These are phyloP conservation scores for Teinopalpus imperialis DNA, from an alignment of 2,888 invertebrate species.

Conservation along the genomic window DNA sequence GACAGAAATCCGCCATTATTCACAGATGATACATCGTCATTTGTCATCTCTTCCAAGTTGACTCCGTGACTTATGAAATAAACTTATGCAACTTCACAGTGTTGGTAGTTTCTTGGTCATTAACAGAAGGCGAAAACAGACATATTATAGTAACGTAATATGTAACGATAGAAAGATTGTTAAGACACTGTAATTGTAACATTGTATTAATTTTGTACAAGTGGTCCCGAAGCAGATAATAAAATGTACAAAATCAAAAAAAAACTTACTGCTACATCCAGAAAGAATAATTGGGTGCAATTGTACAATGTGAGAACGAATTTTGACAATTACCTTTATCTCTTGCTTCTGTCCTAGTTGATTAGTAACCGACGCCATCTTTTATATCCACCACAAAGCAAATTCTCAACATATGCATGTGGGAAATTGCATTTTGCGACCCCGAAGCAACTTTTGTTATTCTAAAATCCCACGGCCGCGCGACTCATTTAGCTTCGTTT, in stretches of 20 bases:
- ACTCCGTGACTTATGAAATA: conserved; percentile 22
- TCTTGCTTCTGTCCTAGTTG: conserved; percentile 57
- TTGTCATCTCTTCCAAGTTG: conserved; percentile 20
- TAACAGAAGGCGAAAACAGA: conserved; percentile 13
- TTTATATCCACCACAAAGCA: conserved; percentile 65
- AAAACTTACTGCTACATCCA: too few species aligned
- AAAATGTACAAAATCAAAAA: too few species aligned
- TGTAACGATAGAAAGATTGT: conserved; percentile 13
- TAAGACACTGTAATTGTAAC: conserved; percentile 17
- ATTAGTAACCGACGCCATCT: conserved; percentile 65
- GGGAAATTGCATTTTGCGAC: conserved; percentile 61
- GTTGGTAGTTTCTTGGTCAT: conserved; percentile 20
- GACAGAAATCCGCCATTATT: conserved; percentile 12
- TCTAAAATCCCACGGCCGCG: conserved; percentile 59
- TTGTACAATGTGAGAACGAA: conserved; percentile 45
- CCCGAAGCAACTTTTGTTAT: conserved; percentile 55
- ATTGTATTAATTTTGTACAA: conserved; percentile 11
- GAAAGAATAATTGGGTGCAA: too few species aligned
- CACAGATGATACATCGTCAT: conserved; percentile 12
- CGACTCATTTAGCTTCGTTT: conserved; percentile 53
- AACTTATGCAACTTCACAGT: conserved; percentile 19
- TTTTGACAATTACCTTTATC: conserved; percentile 64
- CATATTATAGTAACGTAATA: conserved; percentile 9
- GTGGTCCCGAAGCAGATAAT: too few species aligned
- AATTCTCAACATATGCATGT: conserved; percentile 65